Percentiles rank a stretch among this genome's conserved stretches.
phyloP scores from a whole-genome alignment of 1,140 invertebrate species.

The Zaprionus camerounensis region DNA sequence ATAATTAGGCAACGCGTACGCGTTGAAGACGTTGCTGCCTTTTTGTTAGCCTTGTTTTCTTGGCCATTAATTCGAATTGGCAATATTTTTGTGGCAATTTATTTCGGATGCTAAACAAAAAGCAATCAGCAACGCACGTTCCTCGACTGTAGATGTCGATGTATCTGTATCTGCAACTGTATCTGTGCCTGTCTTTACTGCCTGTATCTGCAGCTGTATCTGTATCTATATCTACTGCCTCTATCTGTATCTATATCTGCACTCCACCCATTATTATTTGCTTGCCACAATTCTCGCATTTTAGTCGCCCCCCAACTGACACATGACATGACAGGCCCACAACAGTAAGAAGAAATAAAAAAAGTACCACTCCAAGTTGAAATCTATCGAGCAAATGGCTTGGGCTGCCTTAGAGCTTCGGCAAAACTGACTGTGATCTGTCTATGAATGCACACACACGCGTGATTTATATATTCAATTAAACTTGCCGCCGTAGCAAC shows the following conservation, averaged over 20 bases:
- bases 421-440: constrained; percentile 54
- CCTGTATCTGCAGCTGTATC: not conserved
- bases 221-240: constrained; percentile 9
- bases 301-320: constrained; percentile 63
- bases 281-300: constrained; percentile 62
- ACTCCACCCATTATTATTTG: constrained; percentile 59
- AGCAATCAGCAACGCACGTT: constrained; percentile 22
- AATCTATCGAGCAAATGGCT: constrained; percentile 10
- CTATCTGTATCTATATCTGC: constrained; percentile 29
- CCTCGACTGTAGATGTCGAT: constrained; percentile 3
- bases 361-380: not conserved
- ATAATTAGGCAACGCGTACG: constrained; percentile 41
- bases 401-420: constrained; percentile 19
- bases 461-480: constrained; percentile 79
- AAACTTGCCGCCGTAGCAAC: constrained; percentile 45
- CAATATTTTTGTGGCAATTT: constrained; percentile 66
- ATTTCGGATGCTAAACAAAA: constrained; percentile 53
- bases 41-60: constrained; percentile 14
- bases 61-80: constrained; percentile 77
- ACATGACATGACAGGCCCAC: constrained; percentile 70
- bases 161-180: constrained; percentile 8
- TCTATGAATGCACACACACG: constrained; percentile 71
- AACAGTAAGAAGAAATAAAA: constrained; percentile 15
- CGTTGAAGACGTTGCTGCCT: not conserved
- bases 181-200: constrained; percentile 16